Evolutionary conservation across 2,888 invertebrate genomes (phyloP), one percentile per base, ranked within the genome.

Genomic region (Colostygia pectinataria): DNA sequence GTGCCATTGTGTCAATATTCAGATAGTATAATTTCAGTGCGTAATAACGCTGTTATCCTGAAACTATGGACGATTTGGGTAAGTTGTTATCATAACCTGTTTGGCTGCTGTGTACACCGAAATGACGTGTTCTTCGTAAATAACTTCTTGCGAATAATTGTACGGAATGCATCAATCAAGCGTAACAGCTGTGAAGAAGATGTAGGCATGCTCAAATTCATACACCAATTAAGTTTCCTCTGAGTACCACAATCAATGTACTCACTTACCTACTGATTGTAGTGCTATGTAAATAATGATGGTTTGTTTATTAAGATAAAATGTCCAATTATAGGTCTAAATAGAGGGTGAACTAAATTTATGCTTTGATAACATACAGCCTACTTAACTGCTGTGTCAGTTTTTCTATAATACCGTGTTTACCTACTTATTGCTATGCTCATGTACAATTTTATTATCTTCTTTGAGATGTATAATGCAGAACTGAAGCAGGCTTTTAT

Each of bases 21-120:
- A 27, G 52, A 61, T 58, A 64, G 55, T 49, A 51, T 46, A 55
- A 42, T 47, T 53, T 36, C 37, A 53, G 57, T 65, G 61, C 38
- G 25, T 38, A 31, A 37, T 40, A 47, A 50, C 34, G 45, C 53
- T 42, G 46, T 49, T 60, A 33, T 49, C 55, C 55, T 51, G 55
- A 57, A 57, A 67, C 61, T 61, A 91, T 91, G 90, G 90, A 91
- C 67, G 90, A 91, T 76, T 77, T 91, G 63, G 90, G 90, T 91
- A 68, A 85, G 90, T 87, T 76, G 77, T 81, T 84, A 85, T 83
- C 80, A 81, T 85, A 89, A 88, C 88, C 86, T 84, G 88, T 89
- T 89, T 83, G 59, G 45, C 64, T 71, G 69, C 68, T 73, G 65
- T 66, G 59, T 62, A 66, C 55, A 68, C 55, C 46, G 46, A 61